Base-by-base conservation (phyloP, 2,797 vertebrate genomes). In the Cephalopachus bancanus region DNA sequence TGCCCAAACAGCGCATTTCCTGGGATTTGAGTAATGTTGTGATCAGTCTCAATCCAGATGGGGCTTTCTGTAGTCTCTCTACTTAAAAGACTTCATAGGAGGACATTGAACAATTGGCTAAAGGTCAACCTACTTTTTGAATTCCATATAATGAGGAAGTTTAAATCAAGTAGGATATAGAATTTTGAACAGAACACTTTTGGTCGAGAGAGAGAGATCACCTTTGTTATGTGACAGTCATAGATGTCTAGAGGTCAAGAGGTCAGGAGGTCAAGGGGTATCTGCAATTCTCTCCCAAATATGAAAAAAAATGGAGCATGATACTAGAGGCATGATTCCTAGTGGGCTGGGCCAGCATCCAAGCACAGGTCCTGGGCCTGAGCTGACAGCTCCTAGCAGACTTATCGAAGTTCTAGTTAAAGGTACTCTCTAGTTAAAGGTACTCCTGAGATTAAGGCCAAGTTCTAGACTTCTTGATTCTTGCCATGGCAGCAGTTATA, bases 151-250 rank as follows among this genome's bases (percentile, higher is more conserved):
- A 44, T 78, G 57, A 85, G 67, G 94, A 69, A 44, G 64, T 84
- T 78, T 44, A 88, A 83, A n/a, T 91, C 53, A 91, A 95, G 51
- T 20, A 60, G 8, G 8, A 28, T 71, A 33, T 30, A 84, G 30
- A 72, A 64, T 86, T 97, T 78, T 78, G 67, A 95, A 75, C 7
- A 49, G 81, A 83, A n/a, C 12, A 4, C 26, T 76, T 96, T 96
- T 65, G 67, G 53, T 85, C 53, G 4, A 60, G 65, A 44, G 44
- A 44, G 44, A 44, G 44, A 44, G 44, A 44, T 44, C 44, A 44
- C 44, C 44, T 44, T 44, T 44, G 44, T 44, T 44, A 44, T 44
- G 44, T 44, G 44, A 44, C 44, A 44, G 44, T 44, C 6, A 44
- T 44, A 44, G 44, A 44, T 44, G 44, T 44, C 44, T 44, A 44